Evolutionary conservation across 1,140 invertebrate species (phyloP), one percentile per base, ranked within the genome.

Genomic region (Apis dorsata): DNA sequence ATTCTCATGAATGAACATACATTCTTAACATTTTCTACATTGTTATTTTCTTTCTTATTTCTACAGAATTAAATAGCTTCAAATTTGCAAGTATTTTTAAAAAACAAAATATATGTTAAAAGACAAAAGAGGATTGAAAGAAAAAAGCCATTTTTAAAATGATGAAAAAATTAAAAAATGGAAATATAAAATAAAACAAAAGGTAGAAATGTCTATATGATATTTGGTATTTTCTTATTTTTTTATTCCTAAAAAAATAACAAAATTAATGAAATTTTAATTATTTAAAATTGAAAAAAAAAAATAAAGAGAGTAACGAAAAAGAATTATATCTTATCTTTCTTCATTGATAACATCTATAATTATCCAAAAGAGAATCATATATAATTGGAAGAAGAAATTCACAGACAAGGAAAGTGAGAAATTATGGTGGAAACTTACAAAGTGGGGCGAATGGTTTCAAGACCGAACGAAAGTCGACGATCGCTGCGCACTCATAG

Each of bases 401-500:
- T 62, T 79, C 53, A 15, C 34, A 34, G 7, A n/a, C 53, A 53
- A 55, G 59, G 49, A 63, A 62, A 62, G 49, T 19, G 44, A n/a
- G 28, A 55, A 49, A 69, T 21, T 21, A 44, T 1, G 15, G 28
- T 34, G 28, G 51, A 69, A 68, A 68, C n/a, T 13, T 8, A 15
- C 57, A 59, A 17, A 12, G 77, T 17, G 59, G 76, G 51, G 34
- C 65, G 79, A 70, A 51, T 10, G 19, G 9, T 21, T 51, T 12
- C 73, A 73, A 51, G 70, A 24, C 12, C 4, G 60, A 15, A 65
- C 75, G 81, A 83, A 55, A 24, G 49, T 28, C 13, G 7, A 21
- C 70, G 85, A 79, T 51, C 24, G 55, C 34, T 51, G 75, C 75
- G 59, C 15, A 68, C 59, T 49, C 55, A 34, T 44, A 53, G 24